Evolutionary conservation across 2,113 vertebrate species (phyloP).

Genomic region (Elephas maximus): DNA sequence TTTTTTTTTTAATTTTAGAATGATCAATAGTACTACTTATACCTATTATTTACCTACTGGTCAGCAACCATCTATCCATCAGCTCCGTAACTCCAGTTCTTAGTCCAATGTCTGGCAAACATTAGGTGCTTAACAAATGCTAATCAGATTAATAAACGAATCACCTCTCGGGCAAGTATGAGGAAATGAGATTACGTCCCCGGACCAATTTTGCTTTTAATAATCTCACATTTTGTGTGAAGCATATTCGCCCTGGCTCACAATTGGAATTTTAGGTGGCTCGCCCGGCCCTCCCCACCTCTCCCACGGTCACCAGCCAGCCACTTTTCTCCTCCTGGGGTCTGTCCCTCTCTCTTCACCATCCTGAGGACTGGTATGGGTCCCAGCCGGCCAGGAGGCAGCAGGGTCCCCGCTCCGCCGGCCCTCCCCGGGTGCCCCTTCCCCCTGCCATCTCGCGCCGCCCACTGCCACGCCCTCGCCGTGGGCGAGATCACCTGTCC

Average conservation of each 20-base stretch:
- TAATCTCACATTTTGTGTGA: conserved; percentile 5
- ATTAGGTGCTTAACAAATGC: conserved; percentile 58
- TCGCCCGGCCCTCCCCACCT: background rate
- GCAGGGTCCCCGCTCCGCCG: background rate
- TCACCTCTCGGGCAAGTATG: background rate
- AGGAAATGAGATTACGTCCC: conserved; percentile 16
- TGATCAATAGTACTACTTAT: conserved; percentile 24
- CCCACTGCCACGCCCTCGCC: conserved; percentile 76
- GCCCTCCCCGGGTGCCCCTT: background rate
- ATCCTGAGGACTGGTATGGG: conserved; percentile 56
- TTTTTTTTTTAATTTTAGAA: conserved; percentile 43
- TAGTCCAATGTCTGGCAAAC: conserved; percentile 27
- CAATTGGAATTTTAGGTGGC: conserved; percentile 1
- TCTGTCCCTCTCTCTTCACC: conserved; percentile 35
- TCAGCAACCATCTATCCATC: background rate
- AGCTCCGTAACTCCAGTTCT: conserved; percentile 25
- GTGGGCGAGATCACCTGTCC: conserved; percentile 77
- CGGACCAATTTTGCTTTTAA: conserved; percentile 48
- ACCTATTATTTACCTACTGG: conserved; percentile 10
- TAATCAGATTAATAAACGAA: conserved; percentile 32
- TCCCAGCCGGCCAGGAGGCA: background rate
- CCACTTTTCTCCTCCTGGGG: background rate
- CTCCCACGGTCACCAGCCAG: background rate
- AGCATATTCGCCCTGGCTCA: background rate
- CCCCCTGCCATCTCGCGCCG: conserved; percentile 36